Base-by-base conservation (phyloP, 2,797 vertebrate genomes). In the Florisuga fusca region DNA sequence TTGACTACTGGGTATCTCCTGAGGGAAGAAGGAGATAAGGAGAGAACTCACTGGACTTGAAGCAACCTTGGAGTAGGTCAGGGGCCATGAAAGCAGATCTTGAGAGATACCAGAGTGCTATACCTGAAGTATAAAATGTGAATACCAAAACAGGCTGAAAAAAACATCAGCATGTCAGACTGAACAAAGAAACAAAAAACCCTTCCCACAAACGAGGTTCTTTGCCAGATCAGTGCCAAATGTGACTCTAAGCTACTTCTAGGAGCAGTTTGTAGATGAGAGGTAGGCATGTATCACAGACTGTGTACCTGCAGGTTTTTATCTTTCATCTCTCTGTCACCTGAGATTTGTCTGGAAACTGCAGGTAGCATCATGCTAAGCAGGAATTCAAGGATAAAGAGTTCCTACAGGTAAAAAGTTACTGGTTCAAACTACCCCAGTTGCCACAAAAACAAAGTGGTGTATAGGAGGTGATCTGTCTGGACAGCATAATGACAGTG, bases 281-380 rank as follows among this genome's bases (percentile, higher is more conserved):
- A 90, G 22, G 8, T 13, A 19, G 36, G 29, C 22, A 4, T 63
- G 61, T 86, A 41, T 34, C 17, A 6, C 50, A 46, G 69, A 23
- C 31, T 81, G 41, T 2, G 2, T 46, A 83, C 51, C 83, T 93
- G 48, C 79, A 88, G 83, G 64, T 25, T 93, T 68, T 53, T 77
- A 33, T 71, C 25, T 82, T 81, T 66, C 38, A 51, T 4, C 10
- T 62, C 43, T 34, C n/a, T 53, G n/a, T 25, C 59, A 82, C 48
- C 53, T 59, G 59, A 66, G 63, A 76, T 85, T 87, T 84, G 73
- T 73, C 59, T 82, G 48, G 38, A 85, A 95, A 80, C 91, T 58
- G 51, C 34, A 76, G 14, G 23, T 38, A 43, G 13, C 22, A 54
- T 76, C 8, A 9, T 50, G 12, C 31, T 57, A 68, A 31, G 54